Percentiles rank a stretch among this genome's conserved stretches.
Evolutionary conservation across 2,797 vertebrate genomes (phyloP).

Genomic region (Eleutherodactylus coqui): DNA sequence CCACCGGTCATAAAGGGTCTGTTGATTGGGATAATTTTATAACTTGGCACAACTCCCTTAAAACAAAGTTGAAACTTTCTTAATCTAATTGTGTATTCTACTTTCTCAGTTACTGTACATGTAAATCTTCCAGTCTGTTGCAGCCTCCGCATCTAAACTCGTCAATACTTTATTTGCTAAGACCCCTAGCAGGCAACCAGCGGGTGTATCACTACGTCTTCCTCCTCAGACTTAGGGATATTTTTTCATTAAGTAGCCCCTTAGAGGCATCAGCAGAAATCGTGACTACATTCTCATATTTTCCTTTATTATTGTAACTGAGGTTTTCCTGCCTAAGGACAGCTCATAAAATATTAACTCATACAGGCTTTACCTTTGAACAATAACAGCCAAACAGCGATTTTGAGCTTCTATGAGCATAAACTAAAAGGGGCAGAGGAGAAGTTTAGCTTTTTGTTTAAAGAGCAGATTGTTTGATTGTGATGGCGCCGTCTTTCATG

Average conservation of each 20-base stretch:
- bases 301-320: slow-evolving; percentile 23
- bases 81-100: not conserved
- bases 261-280: slow-evolving; percentile 15
- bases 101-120: not conserved
- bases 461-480: not conserved
- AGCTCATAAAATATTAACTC: slow-evolving; percentile 34
- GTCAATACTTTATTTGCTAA: slow-evolving; percentile 16
- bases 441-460: not conserved
- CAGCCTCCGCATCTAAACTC: not conserved
- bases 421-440: not conserved
- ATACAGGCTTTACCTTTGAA: not conserved
- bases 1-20: too few species aligned
- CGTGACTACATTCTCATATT: slow-evolving; percentile 37
- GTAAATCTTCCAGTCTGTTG: not conserved
- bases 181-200: not conserved
- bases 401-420: not conserved
- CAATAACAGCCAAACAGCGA: not conserved
- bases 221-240: not conserved
- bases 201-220: not conserved
- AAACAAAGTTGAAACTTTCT: not conserved
- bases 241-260: slow-evolving; percentile 41
- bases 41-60: not conserved
- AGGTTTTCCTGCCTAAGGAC: slow-evolving; percentile 8
- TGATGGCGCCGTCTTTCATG: not conserved
- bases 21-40: too few species aligned